Evolutionary conservation across 37 sponge, comb jelly and placozoan species (phyloP).

Genomic region (Oscarella lobularis): DNA sequence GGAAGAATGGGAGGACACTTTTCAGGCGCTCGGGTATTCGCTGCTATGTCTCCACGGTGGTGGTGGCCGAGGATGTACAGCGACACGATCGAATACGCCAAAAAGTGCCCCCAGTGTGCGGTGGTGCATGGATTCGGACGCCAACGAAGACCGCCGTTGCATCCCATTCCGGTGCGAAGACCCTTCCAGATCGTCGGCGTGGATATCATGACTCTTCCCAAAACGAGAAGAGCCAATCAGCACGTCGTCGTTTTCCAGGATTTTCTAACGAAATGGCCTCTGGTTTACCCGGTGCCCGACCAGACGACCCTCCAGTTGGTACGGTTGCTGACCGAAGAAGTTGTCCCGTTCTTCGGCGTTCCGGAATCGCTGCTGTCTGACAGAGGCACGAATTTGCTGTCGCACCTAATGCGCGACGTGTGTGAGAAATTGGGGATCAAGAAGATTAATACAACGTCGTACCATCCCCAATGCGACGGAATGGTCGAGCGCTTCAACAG

Average conservation of each 20-base stretch:
- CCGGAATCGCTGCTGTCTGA: neutral
- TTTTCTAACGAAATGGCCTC: constrained; percentile 40
- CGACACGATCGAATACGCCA: constrained; percentile 7
- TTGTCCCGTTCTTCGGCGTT: neutral
- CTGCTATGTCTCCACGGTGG: constrained; percentile 5
- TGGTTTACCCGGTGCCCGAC: constrained; percentile 39
- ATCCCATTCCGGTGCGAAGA: constrained; percentile 31
- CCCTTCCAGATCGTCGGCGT: constrained; percentile 34
- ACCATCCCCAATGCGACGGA: constrained; percentile 16
- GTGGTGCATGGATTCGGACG: constrained; percentile 8
- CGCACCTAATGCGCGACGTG: neutral
- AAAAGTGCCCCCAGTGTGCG: constrained; percentile 32
- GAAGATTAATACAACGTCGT: neutral
- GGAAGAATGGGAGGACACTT: constrained; percentile 32
- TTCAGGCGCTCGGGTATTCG: constrained; percentile 22
- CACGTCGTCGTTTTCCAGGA: constrained; percentile 33
- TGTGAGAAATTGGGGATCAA: neutral
- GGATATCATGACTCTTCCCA: constrained; percentile 35
- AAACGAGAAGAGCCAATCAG: constrained; percentile 2
- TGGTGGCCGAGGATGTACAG: constrained; percentile 44
- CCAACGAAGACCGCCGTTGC: constrained; percentile 12
- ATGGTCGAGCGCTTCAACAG: constrained; percentile 23
- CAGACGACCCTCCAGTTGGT: constrained; percentile 27
- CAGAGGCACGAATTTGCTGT: neutral
- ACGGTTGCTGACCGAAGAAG: neutral